These are phyloP conservation scores for Rachycentron canadum DNA, from an alignment of 2,797 vertebrate species.

Conservation along the genomic window DNA sequence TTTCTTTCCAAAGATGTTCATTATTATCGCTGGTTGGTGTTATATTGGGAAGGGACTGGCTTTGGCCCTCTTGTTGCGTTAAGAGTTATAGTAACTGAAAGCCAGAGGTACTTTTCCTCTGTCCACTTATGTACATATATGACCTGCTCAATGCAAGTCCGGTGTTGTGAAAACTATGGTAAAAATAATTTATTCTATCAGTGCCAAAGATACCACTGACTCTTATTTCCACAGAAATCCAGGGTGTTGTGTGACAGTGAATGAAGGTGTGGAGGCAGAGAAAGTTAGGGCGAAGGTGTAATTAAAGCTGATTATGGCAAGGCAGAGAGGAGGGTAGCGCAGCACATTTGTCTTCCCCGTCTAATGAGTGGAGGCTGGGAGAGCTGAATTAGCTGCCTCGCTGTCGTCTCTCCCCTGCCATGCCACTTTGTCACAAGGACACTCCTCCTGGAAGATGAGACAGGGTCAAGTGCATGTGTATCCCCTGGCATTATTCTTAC, in stretches of 20 bases:
- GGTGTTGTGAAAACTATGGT: background rate
- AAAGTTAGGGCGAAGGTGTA: conserved; percentile 71
- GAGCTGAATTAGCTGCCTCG: conserved; percentile 70
- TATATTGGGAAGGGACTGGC: conserved; percentile 35
- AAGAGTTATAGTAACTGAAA: background rate
- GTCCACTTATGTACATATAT: background rate
- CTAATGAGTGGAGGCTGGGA: conserved; percentile 69
- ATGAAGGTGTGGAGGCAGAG: conserved; percentile 49
- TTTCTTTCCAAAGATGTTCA: conserved; percentile 32
- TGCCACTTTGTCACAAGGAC: conserved; percentile 78
- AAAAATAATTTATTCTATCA: background rate
- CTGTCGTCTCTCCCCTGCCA: conserved; percentile 53
- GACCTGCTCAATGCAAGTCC: background rate
- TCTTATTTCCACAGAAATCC: conserved; percentile 9
- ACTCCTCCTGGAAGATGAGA: conserved; percentile 70
- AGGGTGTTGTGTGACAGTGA: conserved; percentile 38
- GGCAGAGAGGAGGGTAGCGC: conserved; percentile 61
- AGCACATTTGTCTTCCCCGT: conserved; percentile 67
- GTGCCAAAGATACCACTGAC: background rate
- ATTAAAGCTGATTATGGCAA: conserved; percentile 80
- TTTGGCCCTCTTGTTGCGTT: conserved; percentile 28
- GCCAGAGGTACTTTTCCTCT: background rate
- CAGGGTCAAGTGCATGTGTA: conserved; percentile 76
- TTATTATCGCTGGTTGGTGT: conserved; percentile 19
- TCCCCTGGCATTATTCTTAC: conserved; percentile 69